phyloP scores from a whole-genome alignment of 2,113 vertebrate genomes.

The Gambusia affinis region DNA sequence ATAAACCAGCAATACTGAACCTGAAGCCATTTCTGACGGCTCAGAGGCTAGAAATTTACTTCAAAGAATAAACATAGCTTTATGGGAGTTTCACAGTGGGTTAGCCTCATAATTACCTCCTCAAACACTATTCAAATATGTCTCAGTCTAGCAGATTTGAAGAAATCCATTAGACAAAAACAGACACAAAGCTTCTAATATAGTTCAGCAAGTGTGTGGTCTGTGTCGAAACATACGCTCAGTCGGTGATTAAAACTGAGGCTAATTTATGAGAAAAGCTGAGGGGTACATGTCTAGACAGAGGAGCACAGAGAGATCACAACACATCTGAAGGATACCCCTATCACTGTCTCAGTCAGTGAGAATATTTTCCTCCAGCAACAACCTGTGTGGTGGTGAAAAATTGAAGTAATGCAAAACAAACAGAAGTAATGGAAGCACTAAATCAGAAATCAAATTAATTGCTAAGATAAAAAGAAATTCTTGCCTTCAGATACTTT shows the following conservation, averaged over 20 bases:
- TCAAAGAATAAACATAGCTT: background rate
- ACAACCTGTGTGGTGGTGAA: background rate
- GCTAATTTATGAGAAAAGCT: slow-evolving; percentile 26
- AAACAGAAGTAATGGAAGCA: background rate
- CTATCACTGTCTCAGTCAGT: background rate
- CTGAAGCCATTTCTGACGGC: background rate
- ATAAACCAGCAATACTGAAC: too few relatives aligned
- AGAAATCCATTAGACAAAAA: slow-evolving; percentile 6
- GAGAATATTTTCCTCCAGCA: background rate
- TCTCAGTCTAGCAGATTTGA: slow-evolving; percentile 1
- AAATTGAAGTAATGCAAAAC: background rate
- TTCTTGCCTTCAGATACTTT: too few relatives aligned
- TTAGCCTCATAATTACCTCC: slow-evolving; percentile 31
- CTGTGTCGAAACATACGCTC: slow-evolving; percentile 34
- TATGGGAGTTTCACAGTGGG: background rate
- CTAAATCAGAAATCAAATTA: background rate
- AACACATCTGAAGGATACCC: slow-evolving; percentile 8
- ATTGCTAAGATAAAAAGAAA: background rate
- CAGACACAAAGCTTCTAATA: background rate
- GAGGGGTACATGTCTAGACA: slow-evolving; percentile 29
- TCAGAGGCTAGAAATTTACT: background rate
- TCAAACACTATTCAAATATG: slow-evolving; percentile 8
- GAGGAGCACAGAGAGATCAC: background rate
- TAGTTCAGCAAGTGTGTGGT: slow-evolving; percentile 26
- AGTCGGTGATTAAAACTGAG: slow-evolving; percentile 33